Conservation (phyloP, 2,888 invertebrate species). For the Cephus pygmeus region DNA sequence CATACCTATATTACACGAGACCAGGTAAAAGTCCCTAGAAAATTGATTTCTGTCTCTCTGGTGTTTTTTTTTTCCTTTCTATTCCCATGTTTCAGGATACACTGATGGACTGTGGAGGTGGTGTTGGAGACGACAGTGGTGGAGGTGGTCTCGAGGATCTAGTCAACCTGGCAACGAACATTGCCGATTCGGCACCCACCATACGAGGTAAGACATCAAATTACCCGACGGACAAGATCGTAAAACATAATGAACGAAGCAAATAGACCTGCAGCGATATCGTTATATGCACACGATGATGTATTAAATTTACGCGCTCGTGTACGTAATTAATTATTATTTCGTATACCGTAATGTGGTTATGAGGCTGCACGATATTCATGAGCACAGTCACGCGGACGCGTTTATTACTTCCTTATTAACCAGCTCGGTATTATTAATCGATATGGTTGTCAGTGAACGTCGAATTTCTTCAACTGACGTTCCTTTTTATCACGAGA, state of each 20-base stretch:
- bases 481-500: background rate
- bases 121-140: constrained; percentile 35
- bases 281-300: background rate
- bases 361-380: background rate
- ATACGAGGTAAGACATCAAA: constrained; percentile 50
- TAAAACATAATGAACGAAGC: background rate
- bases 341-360: background rate
- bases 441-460: background rate
- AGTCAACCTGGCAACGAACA: constrained; percentile 43
- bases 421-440: constrained; percentile 6
- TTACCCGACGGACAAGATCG: background rate
- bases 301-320: background rate
- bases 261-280: background rate
- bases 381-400: background rate
- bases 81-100: constrained; percentile 43
- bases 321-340: constrained; percentile 14
- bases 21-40: background rate
- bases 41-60: background rate
- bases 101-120: constrained; percentile 53
- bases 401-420: constrained; percentile 16
- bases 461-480: background rate
- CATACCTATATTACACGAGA: background rate
- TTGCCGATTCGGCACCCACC: constrained; percentile 45
- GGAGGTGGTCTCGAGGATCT: constrained; percentile 48
- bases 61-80: constrained; percentile 4